Evolutionary conservation across 2,797 vertebrate species (phyloP).

Genomic region (Staurois parvus): DNA sequence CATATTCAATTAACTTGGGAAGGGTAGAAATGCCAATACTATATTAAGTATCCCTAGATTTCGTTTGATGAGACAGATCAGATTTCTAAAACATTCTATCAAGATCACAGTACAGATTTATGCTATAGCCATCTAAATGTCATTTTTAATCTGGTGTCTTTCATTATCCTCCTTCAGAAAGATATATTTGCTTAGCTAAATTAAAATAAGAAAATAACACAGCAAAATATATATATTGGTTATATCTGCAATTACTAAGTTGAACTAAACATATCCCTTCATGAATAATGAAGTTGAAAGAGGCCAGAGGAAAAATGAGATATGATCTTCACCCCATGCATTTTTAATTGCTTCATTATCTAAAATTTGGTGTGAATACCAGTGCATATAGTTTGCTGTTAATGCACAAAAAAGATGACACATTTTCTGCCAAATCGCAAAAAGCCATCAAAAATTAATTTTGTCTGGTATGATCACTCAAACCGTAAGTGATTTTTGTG

Average conservation of each 20-base stretch:
- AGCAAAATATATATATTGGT: conserved; percentile 79
- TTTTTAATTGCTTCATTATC: conserved; percentile 88
- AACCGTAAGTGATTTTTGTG: conserved; percentile 80
- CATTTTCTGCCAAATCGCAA: conserved; percentile 81
- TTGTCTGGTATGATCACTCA: conserved; percentile 81
- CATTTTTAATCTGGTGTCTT: conserved; percentile 69
- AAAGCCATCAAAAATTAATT: conserved; percentile 87
- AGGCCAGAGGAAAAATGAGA: conserved; percentile 81
- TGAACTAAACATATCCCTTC: conserved; percentile 83
- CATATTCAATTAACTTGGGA: conserved; percentile 1
- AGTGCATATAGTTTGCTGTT: conserved; percentile 79
- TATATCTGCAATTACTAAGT: conserved; percentile 81
- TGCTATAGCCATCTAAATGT: conserved; percentile 63
- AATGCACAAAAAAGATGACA: conserved; percentile 78
- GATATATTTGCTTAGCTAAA: conserved; percentile 83
- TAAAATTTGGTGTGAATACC: conserved; percentile 82
- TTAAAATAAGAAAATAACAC: conserved; percentile 78
- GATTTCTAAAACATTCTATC: conserved; percentile 27
- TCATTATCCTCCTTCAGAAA: conserved; percentile 58
- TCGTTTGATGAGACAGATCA: conserved; percentile 24
- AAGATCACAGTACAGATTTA: conserved; percentile 60
- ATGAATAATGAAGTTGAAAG: conserved; percentile 83
- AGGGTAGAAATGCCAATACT: background rate
- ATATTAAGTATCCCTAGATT: conserved; percentile 8
- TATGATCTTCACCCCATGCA: conserved; percentile 84